phyloP scores from a whole-genome alignment of 2,797 vertebrate species.

The Zalophus californianus region DNA sequence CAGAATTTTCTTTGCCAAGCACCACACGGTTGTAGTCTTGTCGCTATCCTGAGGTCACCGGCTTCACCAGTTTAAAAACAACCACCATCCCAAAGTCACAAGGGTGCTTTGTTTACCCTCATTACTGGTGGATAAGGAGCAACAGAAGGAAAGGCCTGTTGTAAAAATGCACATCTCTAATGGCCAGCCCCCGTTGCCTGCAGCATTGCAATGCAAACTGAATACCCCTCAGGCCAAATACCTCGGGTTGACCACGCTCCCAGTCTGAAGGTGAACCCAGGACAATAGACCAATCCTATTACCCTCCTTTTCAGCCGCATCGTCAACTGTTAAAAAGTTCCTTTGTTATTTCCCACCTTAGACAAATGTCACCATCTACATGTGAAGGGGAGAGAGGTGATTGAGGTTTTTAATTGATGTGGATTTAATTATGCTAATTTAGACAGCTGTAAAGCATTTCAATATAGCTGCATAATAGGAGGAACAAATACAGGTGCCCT shows the following conservation, averaged over 20 bases:
- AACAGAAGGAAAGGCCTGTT: constrained; percentile 81
- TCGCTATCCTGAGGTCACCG: constrained; percentile 89
- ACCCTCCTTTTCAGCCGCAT: constrained; percentile 89
- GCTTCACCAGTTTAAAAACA: constrained; percentile 82
- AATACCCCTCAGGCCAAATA: constrained; percentile 83
- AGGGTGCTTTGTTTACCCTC: constrained; percentile 90
- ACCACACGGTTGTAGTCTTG: constrained; percentile 85
- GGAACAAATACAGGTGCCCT: constrained; percentile 94
- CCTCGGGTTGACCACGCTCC: constrained; percentile 85
- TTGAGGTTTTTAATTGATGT: constrained; percentile 95
- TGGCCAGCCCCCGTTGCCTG: constrained; percentile 69
- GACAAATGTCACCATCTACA: constrained; percentile 94
- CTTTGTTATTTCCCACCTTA: constrained; percentile 91
- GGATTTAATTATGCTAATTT: constrained; percentile 98
- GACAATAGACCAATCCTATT: constrained; percentile 90
- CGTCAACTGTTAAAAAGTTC: constrained; percentile 88
- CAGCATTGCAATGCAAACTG: constrained; percentile 89
- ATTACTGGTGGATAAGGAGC: constrained; percentile 87
- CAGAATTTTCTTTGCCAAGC: constrained; percentile 89
- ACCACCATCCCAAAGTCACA: constrained; percentile 86
- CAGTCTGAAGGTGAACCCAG: constrained; percentile 89
- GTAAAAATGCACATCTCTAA: constrained; percentile 90
- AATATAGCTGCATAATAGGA: constrained; percentile 89
- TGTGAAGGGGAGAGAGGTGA: constrained; percentile 93
- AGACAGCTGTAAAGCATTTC: constrained; percentile 91